Percentiles rank a stretch among this genome's conserved stretches.
These are phyloP conservation scores for Nemurella pictetii DNA, from an alignment of 2,888 invertebrate genomes.

Conservation along the genomic window DNA sequence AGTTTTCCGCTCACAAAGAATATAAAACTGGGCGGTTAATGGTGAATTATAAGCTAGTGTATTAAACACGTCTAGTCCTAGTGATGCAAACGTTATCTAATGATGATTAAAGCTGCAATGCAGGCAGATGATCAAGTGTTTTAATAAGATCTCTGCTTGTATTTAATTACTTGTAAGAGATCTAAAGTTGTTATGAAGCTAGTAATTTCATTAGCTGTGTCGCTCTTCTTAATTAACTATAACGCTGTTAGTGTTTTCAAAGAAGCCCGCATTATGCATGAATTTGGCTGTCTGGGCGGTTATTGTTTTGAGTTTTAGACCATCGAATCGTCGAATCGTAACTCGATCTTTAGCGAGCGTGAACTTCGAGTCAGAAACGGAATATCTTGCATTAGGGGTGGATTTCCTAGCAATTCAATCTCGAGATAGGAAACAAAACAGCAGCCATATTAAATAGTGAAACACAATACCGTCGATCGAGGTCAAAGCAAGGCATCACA, in stretches of 20 bases:
- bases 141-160: background rate
- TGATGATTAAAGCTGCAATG: background rate
- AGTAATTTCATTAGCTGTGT: background rate
- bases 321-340: background rate
- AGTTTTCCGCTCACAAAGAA: background rate
- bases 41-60: background rate
- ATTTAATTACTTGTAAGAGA: background rate
- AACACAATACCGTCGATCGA: background rate
- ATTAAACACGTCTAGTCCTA: too few relatives aligned
- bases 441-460: background rate
- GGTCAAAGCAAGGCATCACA: too few relatives aligned
- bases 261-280: background rate
- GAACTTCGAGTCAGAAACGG: background rate
- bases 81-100: background rate
- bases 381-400: background rate
- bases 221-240: background rate
- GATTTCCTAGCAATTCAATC: background rate
- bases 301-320: background rate
- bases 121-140: background rate
- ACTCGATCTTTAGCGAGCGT: background rate
- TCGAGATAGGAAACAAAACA: background rate
- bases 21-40: background rate
- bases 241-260: background rate
- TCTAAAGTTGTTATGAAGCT: background rate
- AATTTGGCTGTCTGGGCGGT: background rate